These are phyloP conservation scores for Leptogaster cylindrica DNA, from an alignment of 2,888 invertebrate species.

Conservation along the genomic window DNA sequence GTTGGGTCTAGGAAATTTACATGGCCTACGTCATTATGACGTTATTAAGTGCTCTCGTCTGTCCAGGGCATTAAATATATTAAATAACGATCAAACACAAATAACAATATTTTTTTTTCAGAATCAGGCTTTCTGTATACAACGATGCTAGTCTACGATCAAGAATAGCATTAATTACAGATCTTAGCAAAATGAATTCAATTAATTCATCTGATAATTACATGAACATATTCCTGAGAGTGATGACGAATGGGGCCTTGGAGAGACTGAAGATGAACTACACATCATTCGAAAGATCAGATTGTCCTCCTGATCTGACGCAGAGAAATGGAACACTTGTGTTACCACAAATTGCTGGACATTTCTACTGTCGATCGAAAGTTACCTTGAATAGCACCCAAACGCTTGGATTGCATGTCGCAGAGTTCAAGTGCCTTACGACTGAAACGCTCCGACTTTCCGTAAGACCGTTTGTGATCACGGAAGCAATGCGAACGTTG, in stretches of 20 bases:
- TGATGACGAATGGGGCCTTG: too few relatives aligned
- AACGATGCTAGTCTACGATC: conserved; percentile 51
- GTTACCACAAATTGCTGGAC: conserved; percentile 51
- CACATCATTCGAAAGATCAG: conserved; percentile 67
- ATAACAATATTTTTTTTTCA: conserved; percentile 32
- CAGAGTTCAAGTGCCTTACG: too few relatives aligned
- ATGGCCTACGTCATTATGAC: too few relatives aligned
- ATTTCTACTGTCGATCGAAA: conserved; percentile 43
- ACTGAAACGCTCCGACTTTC: too few relatives aligned
- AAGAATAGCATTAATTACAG: conserved; percentile 56
- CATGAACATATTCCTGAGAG: conserved; percentile 67
- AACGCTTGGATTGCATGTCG: too few relatives aligned
- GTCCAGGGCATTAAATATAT: too few relatives aligned
- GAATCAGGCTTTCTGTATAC: conserved; percentile 48
- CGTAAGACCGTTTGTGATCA: too few relatives aligned
- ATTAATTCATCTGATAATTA: conserved; percentile 72
- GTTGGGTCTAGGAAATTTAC: too few relatives aligned
- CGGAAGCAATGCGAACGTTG: too few relatives aligned
- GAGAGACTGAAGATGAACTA: conserved; percentile 75
- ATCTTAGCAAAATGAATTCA: conserved; percentile 55
- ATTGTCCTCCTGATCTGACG: conserved; percentile 63
- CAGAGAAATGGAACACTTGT: conserved; percentile 61
- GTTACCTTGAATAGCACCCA: too few relatives aligned
- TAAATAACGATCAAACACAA: too few relatives aligned
- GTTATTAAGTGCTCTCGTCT: too few relatives aligned